Conservation (phyloP, 2,888 invertebrate species). For the Tridacna gigas region DNA sequence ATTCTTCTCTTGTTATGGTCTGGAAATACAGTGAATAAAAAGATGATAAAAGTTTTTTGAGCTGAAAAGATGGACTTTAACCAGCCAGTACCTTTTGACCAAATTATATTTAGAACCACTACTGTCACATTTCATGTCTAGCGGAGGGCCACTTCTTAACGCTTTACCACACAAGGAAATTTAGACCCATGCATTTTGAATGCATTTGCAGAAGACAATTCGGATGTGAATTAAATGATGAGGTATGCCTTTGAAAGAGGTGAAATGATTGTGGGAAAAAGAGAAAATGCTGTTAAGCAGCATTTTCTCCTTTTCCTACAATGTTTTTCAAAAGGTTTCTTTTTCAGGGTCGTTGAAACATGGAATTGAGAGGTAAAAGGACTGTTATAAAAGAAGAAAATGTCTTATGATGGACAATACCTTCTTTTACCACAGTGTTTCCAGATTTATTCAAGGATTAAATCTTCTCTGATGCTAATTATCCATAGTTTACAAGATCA, state of each 20-base stretch:
- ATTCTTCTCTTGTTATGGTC: background rate
- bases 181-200: too few species aligned
- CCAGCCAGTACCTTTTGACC: too few species aligned
- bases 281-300: background rate
- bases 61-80: too few species aligned
- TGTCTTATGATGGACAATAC: background rate
- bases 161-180: too few species aligned
- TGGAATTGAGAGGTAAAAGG: background rate
- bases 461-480: too few species aligned
- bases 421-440: background rate
- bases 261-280: background rate
- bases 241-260: conserved; percentile 1
- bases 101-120: background rate
- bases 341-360: background rate
- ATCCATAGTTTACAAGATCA: too few species aligned
- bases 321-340: background rate
- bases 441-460: background rate
- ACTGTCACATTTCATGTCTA: too few species aligned
- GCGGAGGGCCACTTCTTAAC: too few species aligned
- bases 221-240: too few species aligned
- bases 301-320: background rate
- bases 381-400: background rate
- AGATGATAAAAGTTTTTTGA: too few species aligned
- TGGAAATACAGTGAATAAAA: background rate
- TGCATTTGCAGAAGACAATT: too few species aligned